A percentile compares a stretch with the other conserved stretches of the same genome.
phyloP scores from a whole-genome alignment of 2,797 vertebrate genomes.

The Arnoldichthys spilopterus region DNA sequence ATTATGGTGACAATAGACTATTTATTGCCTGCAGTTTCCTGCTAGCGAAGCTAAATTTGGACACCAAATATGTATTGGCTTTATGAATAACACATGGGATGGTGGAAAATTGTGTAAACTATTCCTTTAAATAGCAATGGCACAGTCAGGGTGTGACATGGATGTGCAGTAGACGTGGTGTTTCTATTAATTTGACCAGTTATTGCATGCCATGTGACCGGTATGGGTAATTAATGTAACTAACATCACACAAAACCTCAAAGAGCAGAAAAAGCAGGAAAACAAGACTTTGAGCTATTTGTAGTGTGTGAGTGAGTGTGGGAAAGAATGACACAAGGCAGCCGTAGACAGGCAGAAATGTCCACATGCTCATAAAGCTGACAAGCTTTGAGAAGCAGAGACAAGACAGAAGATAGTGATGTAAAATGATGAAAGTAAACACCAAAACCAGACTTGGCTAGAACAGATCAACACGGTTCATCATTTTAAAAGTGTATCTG shows the following conservation, averaged over 20 bases:
- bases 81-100: too few species aligned
- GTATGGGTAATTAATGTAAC: not conserved
- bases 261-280: not conserved
- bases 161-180: not conserved
- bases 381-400: constrained; percentile 9
- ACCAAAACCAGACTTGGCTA: constrained; percentile 11
- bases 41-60: too few species aligned
- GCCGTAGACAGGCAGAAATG: not conserved
- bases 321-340: too few species aligned
- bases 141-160: too few species aligned
- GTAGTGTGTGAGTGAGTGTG: not conserved
- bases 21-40: too few species aligned
- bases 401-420: constrained; percentile 13
- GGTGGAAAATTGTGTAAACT: too few species aligned
- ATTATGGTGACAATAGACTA: too few species aligned
- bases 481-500: constrained; percentile 11
- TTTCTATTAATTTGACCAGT: not conserved
- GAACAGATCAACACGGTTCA: constrained; percentile 49
- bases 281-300: not conserved
- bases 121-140: too few species aligned
- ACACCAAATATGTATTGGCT: too few species aligned
- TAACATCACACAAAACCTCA: not conserved
- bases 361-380: constrained; percentile 8
- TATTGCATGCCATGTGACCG: not conserved
- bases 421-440: too few species aligned